A percentile compares a stretch with the other conserved stretches of the same genome.
Evolutionary conservation across 1,140 invertebrate species (phyloP).

Genomic region (Caenorhabditis tropicalis): DNA sequence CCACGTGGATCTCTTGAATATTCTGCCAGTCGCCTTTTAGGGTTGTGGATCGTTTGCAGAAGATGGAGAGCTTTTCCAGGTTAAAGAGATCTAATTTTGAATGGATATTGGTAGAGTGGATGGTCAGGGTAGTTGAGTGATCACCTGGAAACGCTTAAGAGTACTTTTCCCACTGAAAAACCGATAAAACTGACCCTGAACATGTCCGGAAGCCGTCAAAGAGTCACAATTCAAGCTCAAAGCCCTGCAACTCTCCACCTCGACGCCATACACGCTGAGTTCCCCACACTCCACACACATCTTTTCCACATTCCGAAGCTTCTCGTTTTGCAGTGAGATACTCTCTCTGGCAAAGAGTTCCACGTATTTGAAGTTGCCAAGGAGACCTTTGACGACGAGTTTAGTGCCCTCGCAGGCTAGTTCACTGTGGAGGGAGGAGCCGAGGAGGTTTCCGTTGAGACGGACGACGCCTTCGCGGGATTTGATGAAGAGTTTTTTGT

Average conservation of each 20-base stretch:
- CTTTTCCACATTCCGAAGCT: slow-evolving; percentile 9
- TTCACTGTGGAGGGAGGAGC: slow-evolving; percentile 18
- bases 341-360: slow-evolving; percentile 38
- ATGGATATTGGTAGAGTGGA: slow-evolving; percentile 25
- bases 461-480: neutral
- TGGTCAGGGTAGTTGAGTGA: neutral
- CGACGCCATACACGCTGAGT: neutral
- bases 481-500: slow-evolving; percentile 41
- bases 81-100: neutral
- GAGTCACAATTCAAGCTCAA: slow-evolving; percentile 28
- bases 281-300: slow-evolving; percentile 19
- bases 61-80: slow-evolving; percentile 2
- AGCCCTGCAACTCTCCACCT: neutral
- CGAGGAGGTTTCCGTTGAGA: slow-evolving; percentile 24
- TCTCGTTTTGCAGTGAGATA: slow-evolving; percentile 15
- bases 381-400: slow-evolving; percentile 8
- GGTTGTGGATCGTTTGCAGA: neutral
- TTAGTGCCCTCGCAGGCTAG: neutral
- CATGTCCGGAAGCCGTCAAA: neutral
- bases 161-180: neutral
- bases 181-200: neutral
- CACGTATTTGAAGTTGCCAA: slow-evolving; percentile 43
- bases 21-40: neutral
- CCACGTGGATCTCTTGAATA: slow-evolving; percentile 14
- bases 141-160: neutral